phyloP scores from a whole-genome alignment of 2,113 vertebrate genomes.

The Stomatorhinus ivindoensis region DNA sequence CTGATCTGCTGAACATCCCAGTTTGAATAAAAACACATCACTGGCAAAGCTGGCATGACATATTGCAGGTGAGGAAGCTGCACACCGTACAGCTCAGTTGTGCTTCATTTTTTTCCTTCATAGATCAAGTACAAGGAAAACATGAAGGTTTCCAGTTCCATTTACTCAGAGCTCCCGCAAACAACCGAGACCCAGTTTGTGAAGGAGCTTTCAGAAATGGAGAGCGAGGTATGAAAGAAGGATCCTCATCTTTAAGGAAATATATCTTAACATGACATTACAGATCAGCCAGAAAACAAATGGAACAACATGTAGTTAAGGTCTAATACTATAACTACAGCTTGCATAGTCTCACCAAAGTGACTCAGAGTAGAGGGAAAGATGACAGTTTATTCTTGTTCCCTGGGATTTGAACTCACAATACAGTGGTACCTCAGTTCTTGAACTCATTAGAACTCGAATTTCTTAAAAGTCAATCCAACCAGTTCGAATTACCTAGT shows the following conservation, averaged over 20 bases:
- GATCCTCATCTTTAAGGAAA: not conserved
- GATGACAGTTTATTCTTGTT: too few species aligned
- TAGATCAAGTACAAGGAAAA: conserved; percentile 14
- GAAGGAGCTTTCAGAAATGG: conserved; percentile 19
- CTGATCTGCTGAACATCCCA: not conserved
- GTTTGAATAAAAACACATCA: not conserved
- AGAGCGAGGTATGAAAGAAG: conserved; percentile 47
- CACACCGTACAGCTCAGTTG: not conserved
- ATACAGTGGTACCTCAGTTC: too few species aligned
- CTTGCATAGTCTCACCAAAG: too few species aligned
- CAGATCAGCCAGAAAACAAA: too few species aligned
- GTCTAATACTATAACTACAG: too few species aligned
- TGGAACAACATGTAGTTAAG: too few species aligned
- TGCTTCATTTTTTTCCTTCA: not conserved
- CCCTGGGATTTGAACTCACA: too few species aligned
- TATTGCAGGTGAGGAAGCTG: not conserved
- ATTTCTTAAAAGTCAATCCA: too few species aligned
- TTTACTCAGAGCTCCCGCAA: not conserved
- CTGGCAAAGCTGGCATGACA: not conserved
- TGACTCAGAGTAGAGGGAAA: too few species aligned
- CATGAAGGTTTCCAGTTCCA: not conserved
- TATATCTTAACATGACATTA: not conserved
- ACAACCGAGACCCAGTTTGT: conserved; percentile 24
- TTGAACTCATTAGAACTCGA: too few species aligned
- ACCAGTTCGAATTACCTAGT: too few species aligned